Percentiles rank a stretch among this genome's conserved stretches.
Conservation (phyloP, 2,888 invertebrate species). For the Physocephala rufipes region DNA sequence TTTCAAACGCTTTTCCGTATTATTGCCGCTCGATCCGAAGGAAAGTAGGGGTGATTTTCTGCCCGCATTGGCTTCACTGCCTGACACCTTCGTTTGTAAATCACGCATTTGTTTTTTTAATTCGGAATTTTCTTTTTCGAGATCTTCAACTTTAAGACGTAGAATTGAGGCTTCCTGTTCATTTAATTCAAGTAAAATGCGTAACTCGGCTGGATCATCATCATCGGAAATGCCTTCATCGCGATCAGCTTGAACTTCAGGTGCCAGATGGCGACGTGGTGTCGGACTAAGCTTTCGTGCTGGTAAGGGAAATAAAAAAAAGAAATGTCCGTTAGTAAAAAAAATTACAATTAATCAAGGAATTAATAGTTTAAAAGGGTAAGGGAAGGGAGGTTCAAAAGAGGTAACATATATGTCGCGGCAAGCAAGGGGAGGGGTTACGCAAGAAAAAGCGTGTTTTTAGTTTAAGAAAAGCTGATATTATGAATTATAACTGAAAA, state of each 20-base stretch:
- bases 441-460: too few relatives aligned
- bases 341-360: background rate
- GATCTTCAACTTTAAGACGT: conserved; percentile 83
- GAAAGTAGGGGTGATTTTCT: conserved; percentile 46
- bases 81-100: conserved; percentile 74
- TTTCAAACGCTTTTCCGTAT: conserved; percentile 65
- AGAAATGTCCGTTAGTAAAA: too few relatives aligned
- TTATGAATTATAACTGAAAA: too few relatives aligned
- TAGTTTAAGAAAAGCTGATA: too few relatives aligned
- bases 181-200: conserved; percentile 85
- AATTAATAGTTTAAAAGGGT: background rate
- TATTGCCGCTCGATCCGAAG: conserved; percentile 48
- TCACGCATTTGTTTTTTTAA: conserved; percentile 80
- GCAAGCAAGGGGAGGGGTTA: too few relatives aligned
- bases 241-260: conserved; percentile 75
- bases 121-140: conserved; percentile 81
- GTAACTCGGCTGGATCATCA: conserved; percentile 84
- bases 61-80: conserved; percentile 42
- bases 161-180: conserved; percentile 89
- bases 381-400: background rate
- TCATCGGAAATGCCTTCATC: conserved; percentile 79
- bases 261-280: conserved; percentile 71
- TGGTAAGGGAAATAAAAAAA: conserved; percentile 50
- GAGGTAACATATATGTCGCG: too few relatives aligned
- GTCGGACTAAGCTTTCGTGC: conserved; percentile 78